Evolutionary conservation across 2,797 vertebrate species (phyloP), one percentile per base, ranked within the genome.

Genomic region (Chanos chanos): DNA sequence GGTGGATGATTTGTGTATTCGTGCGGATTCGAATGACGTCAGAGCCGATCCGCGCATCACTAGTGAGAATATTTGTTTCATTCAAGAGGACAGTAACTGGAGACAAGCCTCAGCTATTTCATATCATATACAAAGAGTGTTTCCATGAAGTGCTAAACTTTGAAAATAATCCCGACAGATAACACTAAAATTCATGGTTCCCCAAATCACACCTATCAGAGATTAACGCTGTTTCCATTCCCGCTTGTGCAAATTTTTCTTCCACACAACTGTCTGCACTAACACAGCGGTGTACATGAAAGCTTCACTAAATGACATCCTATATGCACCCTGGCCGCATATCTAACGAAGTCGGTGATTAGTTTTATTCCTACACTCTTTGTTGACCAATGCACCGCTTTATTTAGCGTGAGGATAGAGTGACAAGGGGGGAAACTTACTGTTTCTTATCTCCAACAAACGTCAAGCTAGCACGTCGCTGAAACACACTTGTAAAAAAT

Each of bases 401-500:
- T n/a, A n/a, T n/a, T n/a, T n/a, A n/a, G n/a, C n/a, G n/a, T 54
- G 61, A 74, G 68, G 62, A 71, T 49, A 67, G 48, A 44, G 59
- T 56, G 63, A 53, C 39, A 15, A 27, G 19, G 8, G 21, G 36
- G 43, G 21, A 41, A 30, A 56, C 24, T 2, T 19, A 34, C 48
- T 41, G 21, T 55, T 55, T 72, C 66, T 70, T 55, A 48, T 71
- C 61, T 52, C 61, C 10, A n/a, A 37, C 60, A 30, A 44, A 34
- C 50, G 53, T 58, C 3, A 30, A 54, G 49, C 65, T 61, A 56
- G 55, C 62, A 77, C 19, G 49, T 64, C 31, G 44, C n/a, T 73
- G 41, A 75, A 81, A 77, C 58, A 36, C 68, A 73, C 67, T 33
- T 56, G 63, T 61, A 59, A 73, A 24, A 54, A 71, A 81, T 71